phyloP scores from a whole-genome alignment of 2,797 vertebrate genomes.

The Salmo trutta region DNA sequence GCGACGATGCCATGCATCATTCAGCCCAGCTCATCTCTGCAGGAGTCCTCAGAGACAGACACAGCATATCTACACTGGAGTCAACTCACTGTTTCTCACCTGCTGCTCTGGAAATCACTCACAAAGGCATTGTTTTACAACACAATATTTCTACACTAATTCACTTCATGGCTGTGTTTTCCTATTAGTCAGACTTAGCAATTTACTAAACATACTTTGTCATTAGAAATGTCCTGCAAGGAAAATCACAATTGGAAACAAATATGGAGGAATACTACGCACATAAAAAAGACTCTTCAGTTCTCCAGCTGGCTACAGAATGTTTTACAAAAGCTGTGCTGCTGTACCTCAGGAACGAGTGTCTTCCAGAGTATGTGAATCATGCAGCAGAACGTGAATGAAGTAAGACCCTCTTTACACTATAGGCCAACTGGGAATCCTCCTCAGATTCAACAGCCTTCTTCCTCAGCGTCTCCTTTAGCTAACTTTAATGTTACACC shows the following conservation, averaged over 20 bases:
- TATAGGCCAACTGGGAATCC: neutral
- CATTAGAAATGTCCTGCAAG: conserved; percentile 6
- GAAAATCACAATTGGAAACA: conserved; percentile 24
- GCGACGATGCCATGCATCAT: conserved; percentile 16
- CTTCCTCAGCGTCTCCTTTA: too few relatives aligned
- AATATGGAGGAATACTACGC: conserved; percentile 17
- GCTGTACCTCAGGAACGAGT: neutral
- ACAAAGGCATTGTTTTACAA: conserved; percentile 49
- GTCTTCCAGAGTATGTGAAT: neutral
- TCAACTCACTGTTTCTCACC: conserved; percentile 28
- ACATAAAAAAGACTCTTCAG: neutral
- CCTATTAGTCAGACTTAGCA: conserved; percentile 18
- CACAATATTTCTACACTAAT: conserved; percentile 29
- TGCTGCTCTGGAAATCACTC: conserved; percentile 43
- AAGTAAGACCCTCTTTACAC: neutral
- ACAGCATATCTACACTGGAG: conserved; percentile 29
- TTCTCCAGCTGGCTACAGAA: conserved; percentile 12
- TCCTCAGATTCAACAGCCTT: neutral
- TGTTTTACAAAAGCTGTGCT: conserved; percentile 5
- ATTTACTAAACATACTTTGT: conserved; percentile 35
- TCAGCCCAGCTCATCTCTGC: conserved; percentile 42
- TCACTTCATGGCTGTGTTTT: conserved; percentile 33
- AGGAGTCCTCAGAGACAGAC: conserved; percentile 32
- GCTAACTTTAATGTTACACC: too few relatives aligned
- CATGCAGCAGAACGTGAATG: neutral